Percentiles rank a stretch among this genome's conserved stretches.
These are phyloP conservation scores for Ochropleura plecta DNA, from an alignment of 2,888 invertebrate genomes.

Conservation along the genomic window DNA sequence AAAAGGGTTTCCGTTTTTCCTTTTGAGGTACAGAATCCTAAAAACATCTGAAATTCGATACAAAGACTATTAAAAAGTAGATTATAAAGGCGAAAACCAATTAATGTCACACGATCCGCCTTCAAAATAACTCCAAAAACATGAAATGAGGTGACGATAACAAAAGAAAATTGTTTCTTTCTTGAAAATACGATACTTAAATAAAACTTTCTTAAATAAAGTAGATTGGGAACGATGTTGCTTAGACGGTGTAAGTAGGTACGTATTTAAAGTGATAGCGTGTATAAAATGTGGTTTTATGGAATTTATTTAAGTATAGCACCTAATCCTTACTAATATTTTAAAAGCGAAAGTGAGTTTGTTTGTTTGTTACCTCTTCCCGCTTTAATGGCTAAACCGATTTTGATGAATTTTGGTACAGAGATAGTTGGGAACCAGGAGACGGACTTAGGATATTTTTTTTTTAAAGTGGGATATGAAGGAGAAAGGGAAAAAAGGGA, in stretches of 20 bases:
- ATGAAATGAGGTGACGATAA: constrained; percentile 23
- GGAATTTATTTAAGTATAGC: no score
- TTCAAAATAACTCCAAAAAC: constrained; percentile 20
- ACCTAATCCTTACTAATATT: no score
- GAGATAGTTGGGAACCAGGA: no score
- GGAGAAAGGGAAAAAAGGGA: no score
- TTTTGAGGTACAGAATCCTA: no score
- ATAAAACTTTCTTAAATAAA: constrained; percentile 25
- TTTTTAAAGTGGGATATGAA: no score
- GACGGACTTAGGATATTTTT: no score
- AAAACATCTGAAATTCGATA: background rate
- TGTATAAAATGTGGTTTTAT: background rate
- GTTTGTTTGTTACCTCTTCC: no score
- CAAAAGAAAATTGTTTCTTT: constrained; percentile 36
- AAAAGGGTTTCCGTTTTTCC: no score
- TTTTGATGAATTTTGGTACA: no score
- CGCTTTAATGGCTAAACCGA: no score
- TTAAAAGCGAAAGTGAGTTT: no score
- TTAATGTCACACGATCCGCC: constrained; percentile 11
- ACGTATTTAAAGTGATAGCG: background rate
- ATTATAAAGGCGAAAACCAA: constrained; percentile 15
- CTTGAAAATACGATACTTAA: constrained; percentile 13
- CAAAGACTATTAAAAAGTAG: constrained; percentile 6
- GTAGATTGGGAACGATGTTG: constrained; percentile 27
- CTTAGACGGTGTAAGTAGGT: background rate